Base-by-base conservation (phyloP, 2,888 invertebrate genomes). In the Hemithea aestivaria region DNA sequence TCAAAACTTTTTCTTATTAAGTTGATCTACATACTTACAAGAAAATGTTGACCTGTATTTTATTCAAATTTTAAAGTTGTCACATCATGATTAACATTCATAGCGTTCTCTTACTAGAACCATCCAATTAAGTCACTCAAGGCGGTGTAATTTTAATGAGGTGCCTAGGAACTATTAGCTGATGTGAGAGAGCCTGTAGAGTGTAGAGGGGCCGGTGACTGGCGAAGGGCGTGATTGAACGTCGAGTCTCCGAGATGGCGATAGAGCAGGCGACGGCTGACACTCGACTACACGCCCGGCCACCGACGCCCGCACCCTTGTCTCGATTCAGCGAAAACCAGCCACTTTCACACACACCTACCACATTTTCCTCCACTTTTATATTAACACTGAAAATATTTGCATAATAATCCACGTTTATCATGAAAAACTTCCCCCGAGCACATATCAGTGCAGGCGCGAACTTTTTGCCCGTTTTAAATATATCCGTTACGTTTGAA, bases 401-500 rank as follows among this genome's bases (percentile, higher is more conserved):
- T 53, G 45, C 50, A 53, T 49, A 49, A 51, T 46, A 51, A 51
- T 50, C 40, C 35, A 40, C 48, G 45, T 44, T 61, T 62, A 56
- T 56, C 58, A 56, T 50, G 45, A 48, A 57, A 61, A 66, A 69
- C 53, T 61, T 63, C 52, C 45, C 49, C 28, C 41, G 31, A 35
- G 48, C 59, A 59, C 56, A 61, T 58, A 57, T 58, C 57, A 53
- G 50, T 32, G 40, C 43, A 36, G 41, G 51, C 59, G 50, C 46
- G 44, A 68, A 63, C 52, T 64, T 72, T 73, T 71, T 72, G 61
- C 52, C 25, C 43, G 53, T 56, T 57, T 66, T 66, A 58, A 63
- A 69, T n/a, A 69, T 67, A 72, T 66, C 61, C 58, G 68, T 72
- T 71, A 71, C 64, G 57, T 73, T 73, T 71, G 67, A 75, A 75